Evolutionary conservation across 2,797 vertebrate species (phyloP).

Genomic region (Siniperca undulata): DNA sequence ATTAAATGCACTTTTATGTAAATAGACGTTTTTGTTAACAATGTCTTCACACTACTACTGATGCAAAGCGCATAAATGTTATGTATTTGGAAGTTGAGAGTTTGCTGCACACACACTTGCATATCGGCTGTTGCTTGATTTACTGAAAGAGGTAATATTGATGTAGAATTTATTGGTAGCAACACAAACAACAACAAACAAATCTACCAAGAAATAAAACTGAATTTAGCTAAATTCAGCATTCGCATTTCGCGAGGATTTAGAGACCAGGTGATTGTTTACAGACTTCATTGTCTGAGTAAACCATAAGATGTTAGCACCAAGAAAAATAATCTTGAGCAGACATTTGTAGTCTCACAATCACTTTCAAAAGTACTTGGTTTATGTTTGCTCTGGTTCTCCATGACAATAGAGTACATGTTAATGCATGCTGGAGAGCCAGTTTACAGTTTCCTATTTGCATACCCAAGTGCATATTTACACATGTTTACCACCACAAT

Average conservation of each 20-base stretch:
- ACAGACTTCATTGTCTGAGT: not conserved
- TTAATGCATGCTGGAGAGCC: not conserved
- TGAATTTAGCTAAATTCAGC: not conserved
- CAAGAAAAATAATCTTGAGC: not conserved
- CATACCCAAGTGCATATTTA: slow-evolving; percentile 18
- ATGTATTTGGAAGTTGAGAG: not conserved
- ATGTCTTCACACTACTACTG: not conserved
- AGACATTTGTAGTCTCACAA: not conserved
- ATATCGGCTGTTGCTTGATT: no score
- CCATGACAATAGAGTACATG: not conserved
- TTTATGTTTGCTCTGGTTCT: not conserved
- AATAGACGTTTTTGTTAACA: not conserved
- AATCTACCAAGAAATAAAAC: not conserved
- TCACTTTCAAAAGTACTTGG: not conserved
- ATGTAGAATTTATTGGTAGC: not conserved
- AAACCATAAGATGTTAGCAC: not conserved
- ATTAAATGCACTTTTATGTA: not conserved
- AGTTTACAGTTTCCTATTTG: slow-evolving; percentile 18
- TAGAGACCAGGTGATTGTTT: not conserved
- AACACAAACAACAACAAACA: not conserved
- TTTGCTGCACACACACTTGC: not conserved
- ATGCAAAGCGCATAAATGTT: not conserved
- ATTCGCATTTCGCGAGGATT: no score
- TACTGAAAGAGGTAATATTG: not conserved
- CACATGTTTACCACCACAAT: not conserved